Evolutionary conservation across 2,888 invertebrate genomes (phyloP).

Genomic region (Polydrusus tereticollis): DNA sequence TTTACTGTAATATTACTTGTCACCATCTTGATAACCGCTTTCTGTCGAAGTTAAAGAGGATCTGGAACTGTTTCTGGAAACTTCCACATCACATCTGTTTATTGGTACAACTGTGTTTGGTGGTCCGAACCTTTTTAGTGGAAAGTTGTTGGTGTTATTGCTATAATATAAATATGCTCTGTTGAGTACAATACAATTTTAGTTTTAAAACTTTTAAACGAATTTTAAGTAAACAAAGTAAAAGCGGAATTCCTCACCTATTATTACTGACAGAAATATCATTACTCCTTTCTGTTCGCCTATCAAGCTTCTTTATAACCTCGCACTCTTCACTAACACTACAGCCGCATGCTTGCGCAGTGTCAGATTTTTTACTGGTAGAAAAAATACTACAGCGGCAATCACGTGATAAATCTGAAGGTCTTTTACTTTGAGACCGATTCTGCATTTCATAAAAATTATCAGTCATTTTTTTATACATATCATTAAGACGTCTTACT

Average conservation of each 20-base stretch:
- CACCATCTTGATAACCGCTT: background rate
- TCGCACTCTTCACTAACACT: conserved; percentile 19
- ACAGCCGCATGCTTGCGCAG: conserved; percentile 22
- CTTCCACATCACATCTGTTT: conserved; percentile 32
- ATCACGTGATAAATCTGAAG: background rate
- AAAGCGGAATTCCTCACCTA: background rate
- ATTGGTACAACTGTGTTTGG: conserved; percentile 36
- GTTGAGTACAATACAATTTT: too few relatives aligned
- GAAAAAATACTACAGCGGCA: background rate
- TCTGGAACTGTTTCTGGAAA: background rate
- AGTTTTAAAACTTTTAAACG: too few relatives aligned
- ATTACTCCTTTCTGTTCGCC: background rate
- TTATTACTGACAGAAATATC: background rate
- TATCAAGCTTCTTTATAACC: background rate
- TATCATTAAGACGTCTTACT: conserved; percentile 38
- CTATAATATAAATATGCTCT: too few relatives aligned
- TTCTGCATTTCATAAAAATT: conserved; percentile 21
- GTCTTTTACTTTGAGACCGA: background rate
- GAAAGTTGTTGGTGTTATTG: background rate
- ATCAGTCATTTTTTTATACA: conserved; percentile 40
- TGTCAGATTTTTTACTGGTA: background rate
- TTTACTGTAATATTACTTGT: conserved; percentile 19
- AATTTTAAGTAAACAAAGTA: background rate
- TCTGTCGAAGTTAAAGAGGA: background rate
- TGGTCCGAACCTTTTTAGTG: conserved; percentile 33